These are phyloP conservation scores for Automeris io DNA, from an alignment of 2,888 invertebrate genomes.

Conservation along the genomic window DNA sequence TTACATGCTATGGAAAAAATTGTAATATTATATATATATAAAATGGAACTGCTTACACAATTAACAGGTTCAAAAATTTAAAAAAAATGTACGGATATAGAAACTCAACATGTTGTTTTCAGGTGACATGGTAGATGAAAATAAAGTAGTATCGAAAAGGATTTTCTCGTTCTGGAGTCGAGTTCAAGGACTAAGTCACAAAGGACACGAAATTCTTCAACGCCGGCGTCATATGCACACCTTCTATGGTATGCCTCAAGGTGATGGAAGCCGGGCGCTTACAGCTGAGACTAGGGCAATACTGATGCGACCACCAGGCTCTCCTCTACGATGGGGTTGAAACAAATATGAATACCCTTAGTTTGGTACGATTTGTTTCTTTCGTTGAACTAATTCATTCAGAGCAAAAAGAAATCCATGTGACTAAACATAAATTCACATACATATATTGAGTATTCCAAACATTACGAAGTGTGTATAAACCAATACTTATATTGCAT, in stretches of 20 bases:
- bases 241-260: slow-evolving; percentile 54
- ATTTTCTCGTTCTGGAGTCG: slow-evolving; percentile 68
- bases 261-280: slow-evolving; percentile 39
- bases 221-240: slow-evolving; percentile 54
- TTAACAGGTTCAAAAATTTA: too few species aligned
- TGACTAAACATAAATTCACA: background rate
- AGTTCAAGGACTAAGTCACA: slow-evolving; percentile 58
- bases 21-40: too few species aligned
- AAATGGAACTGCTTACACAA: too few species aligned
- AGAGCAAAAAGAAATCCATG: too few species aligned
- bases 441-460: background rate
- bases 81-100: too few species aligned
- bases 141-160: slow-evolving; percentile 50
- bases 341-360: slow-evolving; percentile 15
- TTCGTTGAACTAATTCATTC: background rate
- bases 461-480: slow-evolving; percentile 14
- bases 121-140: slow-evolving; percentile 35
- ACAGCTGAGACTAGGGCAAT: slow-evolving; percentile 62
- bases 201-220: slow-evolving; percentile 61
- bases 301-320: slow-evolving; percentile 63
- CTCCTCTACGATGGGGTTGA: slow-evolving; percentile 67
- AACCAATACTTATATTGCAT: background rate
- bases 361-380: slow-evolving; percentile 15
- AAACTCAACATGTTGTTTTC: slow-evolving; percentile 20
- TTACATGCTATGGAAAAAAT: too few species aligned